Percentiles rank a stretch among this genome's conserved stretches.
Evolutionary conservation across 2,113 vertebrate genomes (phyloP).

Genomic region (Sminthopsis crassicaudata): DNA sequence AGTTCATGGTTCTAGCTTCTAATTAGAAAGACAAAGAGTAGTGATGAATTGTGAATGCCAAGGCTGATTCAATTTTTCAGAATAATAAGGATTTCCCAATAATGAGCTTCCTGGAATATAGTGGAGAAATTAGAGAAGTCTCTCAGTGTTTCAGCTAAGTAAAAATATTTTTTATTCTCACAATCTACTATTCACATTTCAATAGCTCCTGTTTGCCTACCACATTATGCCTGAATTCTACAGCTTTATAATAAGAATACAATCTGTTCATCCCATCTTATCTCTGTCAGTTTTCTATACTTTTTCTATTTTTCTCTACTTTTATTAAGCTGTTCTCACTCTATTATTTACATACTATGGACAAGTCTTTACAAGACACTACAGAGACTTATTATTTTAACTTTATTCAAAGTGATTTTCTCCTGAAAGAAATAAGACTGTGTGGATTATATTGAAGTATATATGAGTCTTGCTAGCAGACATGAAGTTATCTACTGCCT

Average conservation of each 20-base stretch:
- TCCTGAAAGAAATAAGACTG: not conserved
- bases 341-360: too few relatives aligned
- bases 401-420: not conserved
- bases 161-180: not conserved
- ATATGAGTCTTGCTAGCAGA: not conserved
- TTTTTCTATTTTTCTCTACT: too few relatives aligned
- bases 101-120: not conserved
- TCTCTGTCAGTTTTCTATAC: not conserved
- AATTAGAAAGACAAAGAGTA: not conserved
- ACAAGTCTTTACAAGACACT: too few relatives aligned
- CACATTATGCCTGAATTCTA: not conserved
- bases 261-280: not conserved
- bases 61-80: not conserved
- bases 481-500: not conserved
- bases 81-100: not conserved
- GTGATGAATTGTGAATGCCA: not conserved
- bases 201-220: not conserved
- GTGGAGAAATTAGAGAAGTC: not conserved
- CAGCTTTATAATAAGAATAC: not conserved
- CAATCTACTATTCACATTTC: not conserved
- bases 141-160: not conserved
- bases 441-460: not conserved
- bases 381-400: not conserved
- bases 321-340: too few relatives aligned
- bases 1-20: too few relatives aligned